These are phyloP conservation scores for Drosophila pandora DNA, from an alignment of 1,140 invertebrate genomes.

Conservation along the genomic window DNA sequence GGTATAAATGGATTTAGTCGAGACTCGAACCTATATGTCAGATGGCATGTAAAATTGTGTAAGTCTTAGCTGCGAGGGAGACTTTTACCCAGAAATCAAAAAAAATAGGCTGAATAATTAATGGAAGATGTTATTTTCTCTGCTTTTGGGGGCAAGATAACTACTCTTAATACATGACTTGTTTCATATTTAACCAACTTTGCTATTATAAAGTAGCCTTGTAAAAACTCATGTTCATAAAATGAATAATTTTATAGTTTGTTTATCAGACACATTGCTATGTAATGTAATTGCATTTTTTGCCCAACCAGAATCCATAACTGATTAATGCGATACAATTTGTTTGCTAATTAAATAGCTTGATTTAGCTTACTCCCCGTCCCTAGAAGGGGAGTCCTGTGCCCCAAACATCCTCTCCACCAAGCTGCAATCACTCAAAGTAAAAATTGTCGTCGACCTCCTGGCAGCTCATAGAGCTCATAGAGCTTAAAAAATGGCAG, in stretches of 20 bases:
- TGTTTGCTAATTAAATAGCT: neutral
- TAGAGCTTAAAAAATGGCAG: slow-evolving; percentile 39
- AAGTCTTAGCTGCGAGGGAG: neutral
- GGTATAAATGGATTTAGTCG: neutral
- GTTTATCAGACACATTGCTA: neutral
- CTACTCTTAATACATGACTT: no score
- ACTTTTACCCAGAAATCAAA: neutral
- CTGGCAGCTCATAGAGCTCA: slow-evolving; percentile 27
- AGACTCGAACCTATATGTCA: neutral
- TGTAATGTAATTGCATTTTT: neutral
- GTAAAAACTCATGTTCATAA: neutral
- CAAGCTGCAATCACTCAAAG: slow-evolving; percentile 67
- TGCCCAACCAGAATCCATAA: neutral
- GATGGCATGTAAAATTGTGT: neutral
- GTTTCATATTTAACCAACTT: no score
- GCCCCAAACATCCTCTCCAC: no score
- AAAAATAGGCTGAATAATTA: neutral
- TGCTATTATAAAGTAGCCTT: no score
- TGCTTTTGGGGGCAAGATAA: no score
- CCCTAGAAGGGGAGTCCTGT: neutral
- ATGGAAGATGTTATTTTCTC: no score
- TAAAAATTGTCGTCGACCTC: slow-evolving; percentile 74
- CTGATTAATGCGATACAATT: neutral
- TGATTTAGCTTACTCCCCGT: neutral
- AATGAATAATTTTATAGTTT: neutral